These are phyloP conservation scores for Zosterops pallidus DNA, from an alignment of 2,113 vertebrate species.

Conservation along the genomic window DNA sequence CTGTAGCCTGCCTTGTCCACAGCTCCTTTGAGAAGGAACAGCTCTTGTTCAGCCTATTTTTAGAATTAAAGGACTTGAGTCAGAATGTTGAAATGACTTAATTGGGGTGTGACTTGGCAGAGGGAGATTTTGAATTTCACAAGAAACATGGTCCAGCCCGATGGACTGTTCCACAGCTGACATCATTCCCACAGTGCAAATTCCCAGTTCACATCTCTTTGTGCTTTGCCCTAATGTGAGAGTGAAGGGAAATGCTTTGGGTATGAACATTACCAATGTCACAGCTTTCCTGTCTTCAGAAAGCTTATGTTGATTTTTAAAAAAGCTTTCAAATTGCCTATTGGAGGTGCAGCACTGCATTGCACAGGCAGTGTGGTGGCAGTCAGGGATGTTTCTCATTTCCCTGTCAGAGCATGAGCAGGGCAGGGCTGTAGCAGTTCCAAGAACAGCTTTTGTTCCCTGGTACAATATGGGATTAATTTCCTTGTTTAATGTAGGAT, in stretches of 20 bases:
- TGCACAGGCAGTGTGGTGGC: background rate
- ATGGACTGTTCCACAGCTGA: background rate
- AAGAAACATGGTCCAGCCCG: accelerated
- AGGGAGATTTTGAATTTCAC: background rate
- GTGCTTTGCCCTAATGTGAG: accelerated
- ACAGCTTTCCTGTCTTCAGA: background rate
- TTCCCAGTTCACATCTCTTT: background rate
- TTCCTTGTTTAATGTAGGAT: background rate
- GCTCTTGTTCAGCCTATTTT: background rate
- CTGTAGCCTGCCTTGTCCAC: background rate
- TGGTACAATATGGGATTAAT: background rate
- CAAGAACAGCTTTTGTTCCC: background rate
- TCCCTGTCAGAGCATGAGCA: background rate
- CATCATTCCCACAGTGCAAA: accelerated
- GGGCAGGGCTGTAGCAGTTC: background rate
- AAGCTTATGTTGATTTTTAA: background rate
- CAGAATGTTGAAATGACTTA: background rate
- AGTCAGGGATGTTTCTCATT: background rate
- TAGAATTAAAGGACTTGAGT: background rate
- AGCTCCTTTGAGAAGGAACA: background rate
- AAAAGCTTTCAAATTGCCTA: accelerated
- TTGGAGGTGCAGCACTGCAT: background rate
- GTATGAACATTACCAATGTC: accelerated
- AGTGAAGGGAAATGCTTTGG: background rate
- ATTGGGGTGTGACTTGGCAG: background rate